Percentiles rank a stretch among this genome's conserved stretches.
Conservation (phyloP, 2,113 vertebrate species). For the Anoplopoma fimbria region DNA sequence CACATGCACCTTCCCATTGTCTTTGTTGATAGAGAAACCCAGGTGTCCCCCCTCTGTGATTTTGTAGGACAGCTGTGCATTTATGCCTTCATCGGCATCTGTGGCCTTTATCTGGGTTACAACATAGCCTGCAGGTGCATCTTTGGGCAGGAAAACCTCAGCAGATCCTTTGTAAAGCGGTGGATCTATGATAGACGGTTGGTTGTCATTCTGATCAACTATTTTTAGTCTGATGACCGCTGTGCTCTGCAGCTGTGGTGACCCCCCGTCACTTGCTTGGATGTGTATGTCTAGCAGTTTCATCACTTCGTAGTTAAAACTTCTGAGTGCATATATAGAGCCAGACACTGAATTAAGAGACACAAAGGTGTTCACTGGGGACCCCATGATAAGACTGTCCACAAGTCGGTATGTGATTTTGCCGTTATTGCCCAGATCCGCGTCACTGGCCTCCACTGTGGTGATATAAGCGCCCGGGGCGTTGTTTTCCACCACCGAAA, state of each 20-base stretch:
- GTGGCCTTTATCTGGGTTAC: conserved; percentile 91
- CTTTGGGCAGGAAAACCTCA: conserved; percentile 90
- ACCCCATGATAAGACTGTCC: conserved; percentile 87
- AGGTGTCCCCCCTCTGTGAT: conserved; percentile 87
- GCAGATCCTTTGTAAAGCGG: conserved; percentile 89
- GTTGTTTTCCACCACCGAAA: conserved; percentile 91
- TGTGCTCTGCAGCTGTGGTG: conserved; percentile 92
- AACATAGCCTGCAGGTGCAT: conserved; percentile 87
- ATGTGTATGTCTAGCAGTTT: conserved; percentile 90
- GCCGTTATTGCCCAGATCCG: conserved; percentile 89
- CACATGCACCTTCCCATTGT: conserved; percentile 90
- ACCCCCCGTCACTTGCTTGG: conserved; percentile 92
- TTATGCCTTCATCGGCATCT: conserved; percentile 91
- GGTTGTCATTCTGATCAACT: conserved; percentile 95
- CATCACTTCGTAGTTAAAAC: conserved; percentile 94
- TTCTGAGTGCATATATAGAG: conserved; percentile 92
- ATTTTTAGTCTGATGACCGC: conserved; percentile 90
- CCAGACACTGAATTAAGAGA: conserved; percentile 92
- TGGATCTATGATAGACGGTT: conserved; percentile 88
- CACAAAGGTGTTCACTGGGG: conserved; percentile 91
- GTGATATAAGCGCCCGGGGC: conserved; percentile 90
- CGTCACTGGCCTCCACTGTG: conserved; percentile 88
- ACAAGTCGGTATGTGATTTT: conserved; percentile 90
- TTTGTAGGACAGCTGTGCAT: conserved; percentile 90
- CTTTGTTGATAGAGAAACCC: conserved; percentile 89